Conservation (phyloP, 2,888 invertebrate species). For the Micropterix aruncella region DNA sequence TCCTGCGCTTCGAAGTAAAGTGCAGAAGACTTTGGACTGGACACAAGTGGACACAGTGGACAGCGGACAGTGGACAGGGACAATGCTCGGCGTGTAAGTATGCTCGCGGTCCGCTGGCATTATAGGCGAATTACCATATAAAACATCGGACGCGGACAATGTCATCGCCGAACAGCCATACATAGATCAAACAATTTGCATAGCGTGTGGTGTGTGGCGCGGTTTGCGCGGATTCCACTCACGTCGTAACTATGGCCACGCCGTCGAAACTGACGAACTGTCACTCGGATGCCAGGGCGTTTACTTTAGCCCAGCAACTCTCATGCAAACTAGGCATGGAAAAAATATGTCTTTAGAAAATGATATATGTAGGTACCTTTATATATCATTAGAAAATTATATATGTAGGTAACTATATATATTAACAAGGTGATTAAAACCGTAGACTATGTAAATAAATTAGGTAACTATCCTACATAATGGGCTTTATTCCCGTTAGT, state of each 20-base stretch:
- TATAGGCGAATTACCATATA: background rate
- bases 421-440: too few species aligned
- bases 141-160: background rate
- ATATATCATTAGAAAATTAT: too few species aligned
- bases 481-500: too few species aligned
- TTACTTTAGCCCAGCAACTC: background rate
- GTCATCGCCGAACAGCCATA: background rate
- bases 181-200: background rate
- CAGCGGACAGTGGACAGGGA: background rate
- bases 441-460: too few species aligned
- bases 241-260: background rate
- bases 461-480: too few species aligned
- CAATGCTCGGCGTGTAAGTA: background rate
- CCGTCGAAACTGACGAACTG: background rate
- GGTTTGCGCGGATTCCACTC: background rate
- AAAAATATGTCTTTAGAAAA: too few species aligned
- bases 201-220: background rate
- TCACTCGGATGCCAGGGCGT: background rate
- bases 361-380: too few species aligned
- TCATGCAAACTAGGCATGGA: too few species aligned
- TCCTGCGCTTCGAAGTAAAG: too few species aligned
- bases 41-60: too few species aligned
- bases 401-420: too few species aligned
- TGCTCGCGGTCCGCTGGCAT: background rate
- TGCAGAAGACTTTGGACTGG: too few species aligned